These are phyloP conservation scores for Diorhabda sublineata DNA, from an alignment of 1,140 invertebrate species.

Conservation along the genomic window DNA sequence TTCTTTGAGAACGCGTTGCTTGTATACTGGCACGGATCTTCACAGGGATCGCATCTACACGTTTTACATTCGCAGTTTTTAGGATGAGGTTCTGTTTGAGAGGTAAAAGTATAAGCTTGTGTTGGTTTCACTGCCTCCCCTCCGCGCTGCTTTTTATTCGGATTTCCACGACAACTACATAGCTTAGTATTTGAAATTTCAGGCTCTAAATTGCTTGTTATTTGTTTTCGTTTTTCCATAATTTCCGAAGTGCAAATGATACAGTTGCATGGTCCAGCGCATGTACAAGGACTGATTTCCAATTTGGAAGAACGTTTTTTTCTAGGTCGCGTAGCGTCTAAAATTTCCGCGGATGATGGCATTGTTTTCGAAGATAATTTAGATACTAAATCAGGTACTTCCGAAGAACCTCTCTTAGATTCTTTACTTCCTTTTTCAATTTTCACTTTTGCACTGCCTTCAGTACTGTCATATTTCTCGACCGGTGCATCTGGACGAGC, in stretches of 20 bases:
- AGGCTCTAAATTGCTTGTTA: background rate
- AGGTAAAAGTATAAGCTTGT: background rate
- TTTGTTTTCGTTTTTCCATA: conserved; percentile 2
- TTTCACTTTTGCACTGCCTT: background rate
- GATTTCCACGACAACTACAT: background rate
- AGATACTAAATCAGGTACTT: conserved; percentile 24
- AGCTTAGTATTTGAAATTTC: background rate
- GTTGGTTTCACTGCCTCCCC: too few relatives aligned
- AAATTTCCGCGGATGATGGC: background rate
- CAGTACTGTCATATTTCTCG: background rate
- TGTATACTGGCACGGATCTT: too few relatives aligned
- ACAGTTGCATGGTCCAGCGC: conserved; percentile 24
- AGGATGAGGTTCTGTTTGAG: background rate
- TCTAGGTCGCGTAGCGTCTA: conserved; percentile 12
- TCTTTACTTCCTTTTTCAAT: background rate
- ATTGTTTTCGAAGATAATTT: conserved; percentile 22
- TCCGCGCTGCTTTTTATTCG: background rate
- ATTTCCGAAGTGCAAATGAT: conserved; percentile 18
- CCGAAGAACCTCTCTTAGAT: conserved; percentile 5
- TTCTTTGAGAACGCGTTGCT: too few relatives aligned
- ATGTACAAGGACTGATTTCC: conserved; percentile 22
- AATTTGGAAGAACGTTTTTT: conserved; percentile 22
- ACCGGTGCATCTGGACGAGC: background rate
- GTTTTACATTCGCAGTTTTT: background rate
- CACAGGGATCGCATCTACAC: too few relatives aligned